Conservation (phyloP, 2,888 invertebrate species). For the Callyntrura sp. region DNA sequence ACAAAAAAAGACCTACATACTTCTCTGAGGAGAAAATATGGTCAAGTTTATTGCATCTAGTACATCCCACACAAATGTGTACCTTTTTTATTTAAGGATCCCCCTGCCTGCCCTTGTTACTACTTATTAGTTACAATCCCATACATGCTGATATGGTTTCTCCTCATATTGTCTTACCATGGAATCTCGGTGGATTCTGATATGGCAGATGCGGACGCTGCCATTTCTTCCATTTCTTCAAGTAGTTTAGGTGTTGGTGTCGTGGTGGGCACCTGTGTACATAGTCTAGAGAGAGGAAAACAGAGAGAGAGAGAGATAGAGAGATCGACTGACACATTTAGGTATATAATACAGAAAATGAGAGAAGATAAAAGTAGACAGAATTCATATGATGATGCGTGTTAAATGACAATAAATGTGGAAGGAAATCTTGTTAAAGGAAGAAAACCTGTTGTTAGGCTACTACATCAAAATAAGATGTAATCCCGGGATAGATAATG, state of each 20-base stretch:
- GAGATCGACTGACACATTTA: too few species aligned
- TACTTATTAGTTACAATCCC: not conserved
- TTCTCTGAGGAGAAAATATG: not conserved
- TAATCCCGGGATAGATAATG: not conserved
- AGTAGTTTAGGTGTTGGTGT: slow-evolving; percentile 74
- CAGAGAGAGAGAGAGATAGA: not conserved
- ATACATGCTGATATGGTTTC: not conserved
- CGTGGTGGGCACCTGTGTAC: slow-evolving; percentile 68
- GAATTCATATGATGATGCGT: too few species aligned
- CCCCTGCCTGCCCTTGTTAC: not conserved
- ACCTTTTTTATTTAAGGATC: not conserved
- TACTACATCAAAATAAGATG: not conserved
- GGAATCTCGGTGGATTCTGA: slow-evolving; percentile 87
- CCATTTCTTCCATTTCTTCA: slow-evolving; percentile 69
- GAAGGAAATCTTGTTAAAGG: not conserved
- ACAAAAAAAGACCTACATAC: not conserved
- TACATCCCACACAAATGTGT: not conserved
- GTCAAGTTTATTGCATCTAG: not conserved
- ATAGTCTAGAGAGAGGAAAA: slow-evolving; percentile 53
- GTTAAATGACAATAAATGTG: too few species aligned
- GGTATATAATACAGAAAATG: not conserved
- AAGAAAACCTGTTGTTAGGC: not conserved
- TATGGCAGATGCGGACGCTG: slow-evolving; percentile 10
- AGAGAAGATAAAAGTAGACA: not conserved
- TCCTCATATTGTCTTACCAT: slow-evolving; percentile 89